These are phyloP conservation scores for Hybos culiciformis DNA, from an alignment of 2,888 invertebrate genomes.

Conservation along the genomic window DNA sequence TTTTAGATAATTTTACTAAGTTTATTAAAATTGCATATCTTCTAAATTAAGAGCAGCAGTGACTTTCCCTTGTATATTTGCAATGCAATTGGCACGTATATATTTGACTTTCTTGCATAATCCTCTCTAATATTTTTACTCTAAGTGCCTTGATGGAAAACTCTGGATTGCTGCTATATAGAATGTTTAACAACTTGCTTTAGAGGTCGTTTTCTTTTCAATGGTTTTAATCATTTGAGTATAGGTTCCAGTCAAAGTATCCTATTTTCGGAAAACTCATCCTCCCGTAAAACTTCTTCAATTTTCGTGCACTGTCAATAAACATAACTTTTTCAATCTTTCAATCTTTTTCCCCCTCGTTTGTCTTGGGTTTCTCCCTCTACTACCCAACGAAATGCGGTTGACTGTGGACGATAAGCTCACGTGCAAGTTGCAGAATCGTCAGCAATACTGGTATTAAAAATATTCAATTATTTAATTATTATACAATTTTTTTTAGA, in stretches of 20 bases:
- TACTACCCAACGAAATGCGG: slow-evolving; percentile 1
- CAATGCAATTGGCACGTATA: neutral
- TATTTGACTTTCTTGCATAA: neutral
- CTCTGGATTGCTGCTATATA: neutral
- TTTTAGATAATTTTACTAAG: too few relatives aligned
- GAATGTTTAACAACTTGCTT: too few relatives aligned
- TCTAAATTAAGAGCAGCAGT: neutral
- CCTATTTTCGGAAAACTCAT: neutral
- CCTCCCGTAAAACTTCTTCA: neutral
- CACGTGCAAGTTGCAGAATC: slow-evolving; percentile 1
- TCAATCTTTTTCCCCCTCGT: neutral
- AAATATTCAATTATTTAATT: too few relatives aligned
- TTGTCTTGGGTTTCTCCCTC: slow-evolving; percentile 2
- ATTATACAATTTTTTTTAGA: too few relatives aligned
- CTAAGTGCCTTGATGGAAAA: too few relatives aligned
- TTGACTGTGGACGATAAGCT: slow-evolving; percentile 2
- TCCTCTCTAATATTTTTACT: neutral
- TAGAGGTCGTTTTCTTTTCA: neutral
- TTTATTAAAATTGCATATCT: too few relatives aligned
- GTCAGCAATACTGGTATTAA: too few relatives aligned
- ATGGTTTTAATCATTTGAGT: neutral
- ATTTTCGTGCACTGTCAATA: neutral
- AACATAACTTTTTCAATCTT: neutral
- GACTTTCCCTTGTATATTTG: neutral
- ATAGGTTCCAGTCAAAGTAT: neutral